phyloP scores from a whole-genome alignment of 1,140 invertebrate species.

The Patella vulgata region DNA sequence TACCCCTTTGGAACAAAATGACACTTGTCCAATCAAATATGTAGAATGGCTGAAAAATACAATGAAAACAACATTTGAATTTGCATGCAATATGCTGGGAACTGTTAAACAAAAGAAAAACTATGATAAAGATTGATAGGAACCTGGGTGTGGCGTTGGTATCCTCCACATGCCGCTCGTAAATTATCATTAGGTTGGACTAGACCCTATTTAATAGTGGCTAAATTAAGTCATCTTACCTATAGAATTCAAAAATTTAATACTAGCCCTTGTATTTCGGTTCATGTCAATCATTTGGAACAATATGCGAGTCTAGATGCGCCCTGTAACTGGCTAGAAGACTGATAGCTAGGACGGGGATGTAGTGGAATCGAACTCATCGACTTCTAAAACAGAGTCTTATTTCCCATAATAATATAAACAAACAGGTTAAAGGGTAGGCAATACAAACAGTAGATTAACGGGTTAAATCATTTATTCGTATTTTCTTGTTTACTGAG shows the following conservation, averaged over 20 bases:
- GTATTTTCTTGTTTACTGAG: too few relatives aligned
- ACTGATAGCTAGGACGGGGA: too few relatives aligned
- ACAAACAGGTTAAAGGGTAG: too few relatives aligned
- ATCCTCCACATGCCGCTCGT: slow-evolving; percentile 22
- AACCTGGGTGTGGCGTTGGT: slow-evolving; percentile 16
- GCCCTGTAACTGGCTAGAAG: neutral
- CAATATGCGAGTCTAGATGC: slow-evolving; percentile 5
- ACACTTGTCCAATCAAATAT: slow-evolving; percentile 11
- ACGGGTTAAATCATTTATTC: too few relatives aligned
- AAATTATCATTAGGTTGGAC: slow-evolving; percentile 31
- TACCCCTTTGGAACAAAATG: neutral
- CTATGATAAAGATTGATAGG: slow-evolving; percentile 16
- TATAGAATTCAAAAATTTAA: slow-evolving; percentile 2
- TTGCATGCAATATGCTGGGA: slow-evolving; percentile 1
- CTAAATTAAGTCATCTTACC: slow-evolving; percentile 4
- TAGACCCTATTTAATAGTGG: slow-evolving; percentile 27
- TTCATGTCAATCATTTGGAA: slow-evolving; percentile 29
- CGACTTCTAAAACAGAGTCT: too few relatives aligned
- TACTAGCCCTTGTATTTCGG: neutral
- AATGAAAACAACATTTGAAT: slow-evolving; percentile 3
- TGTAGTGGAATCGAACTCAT: too few relatives aligned
- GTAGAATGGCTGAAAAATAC: slow-evolving; percentile 23
- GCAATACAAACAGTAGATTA: too few relatives aligned
- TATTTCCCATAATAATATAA: too few relatives aligned
- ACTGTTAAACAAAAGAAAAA: slow-evolving; percentile 18